Base-by-base conservation (phyloP, 2,113 vertebrate genomes). In the Salvelinus sp. region DNA sequence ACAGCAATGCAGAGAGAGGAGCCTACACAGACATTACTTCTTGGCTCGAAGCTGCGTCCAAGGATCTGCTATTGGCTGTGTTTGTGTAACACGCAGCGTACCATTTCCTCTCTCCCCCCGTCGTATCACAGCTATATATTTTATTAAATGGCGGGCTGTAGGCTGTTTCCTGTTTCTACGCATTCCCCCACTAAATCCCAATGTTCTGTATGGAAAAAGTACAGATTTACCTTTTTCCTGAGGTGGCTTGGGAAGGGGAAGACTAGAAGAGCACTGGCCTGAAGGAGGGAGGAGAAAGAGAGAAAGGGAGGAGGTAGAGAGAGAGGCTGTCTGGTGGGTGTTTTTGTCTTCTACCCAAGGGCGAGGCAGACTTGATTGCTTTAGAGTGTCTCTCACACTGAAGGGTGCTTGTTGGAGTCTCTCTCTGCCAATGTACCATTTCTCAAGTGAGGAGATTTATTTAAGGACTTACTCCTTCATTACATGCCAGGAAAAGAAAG, bases 131-230 rank as follows among this genome's bases (percentile, higher is more conserved):
- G 83, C 77, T 67, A 74, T 86, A 77, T 78, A 80, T 87, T 66
- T 69, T 69, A 65, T 47, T 33, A 79, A 87, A 87, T 75, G 77
- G 22, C 70, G 82, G 33, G 33, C 33, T 9, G 6, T 7, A 38
- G 33, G 33, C 38, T 2, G 38, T 44, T 44, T 44, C 38, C 38
- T 44, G 38, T 71, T 70, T 10, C 60, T 9, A n/a, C 7, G 1
- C n/a, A 16, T 18, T 54, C 44, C 6, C 65, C 67, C 38, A 44
- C 38, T 44, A 44, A 10, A 16, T 68, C 74, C 27, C 4, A 28
- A 63, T 63, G 20, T 63, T 63, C 78, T 50, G 68, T 76, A 70
- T 83, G 77, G 82, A 81, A 88, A 81, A 76, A 83, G 77, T 85
- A 85, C 82, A 86, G 74, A 69, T 60, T 62, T 73, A 83, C 73